Evolutionary conservation across 2,113 vertebrate species (phyloP), one percentile per base, ranked within the genome.

Genomic region (Passer domesticus): DNA sequence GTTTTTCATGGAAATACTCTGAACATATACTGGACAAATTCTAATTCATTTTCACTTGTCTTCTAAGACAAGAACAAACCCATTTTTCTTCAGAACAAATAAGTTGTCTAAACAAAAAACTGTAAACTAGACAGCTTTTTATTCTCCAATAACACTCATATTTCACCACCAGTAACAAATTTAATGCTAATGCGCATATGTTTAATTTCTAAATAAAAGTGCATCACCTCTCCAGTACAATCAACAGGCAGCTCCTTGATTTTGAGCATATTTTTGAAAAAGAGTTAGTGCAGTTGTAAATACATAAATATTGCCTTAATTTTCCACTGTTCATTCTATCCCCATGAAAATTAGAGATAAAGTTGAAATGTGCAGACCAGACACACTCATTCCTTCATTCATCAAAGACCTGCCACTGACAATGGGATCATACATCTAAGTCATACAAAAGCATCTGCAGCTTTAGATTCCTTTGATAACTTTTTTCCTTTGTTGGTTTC

Each of bases 171-270:
- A 85, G 20, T 52, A 92, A 69, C 58, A 66, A 46, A 89, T 86
- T 62, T 83, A 77, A 73, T 30, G 19, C n/a, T 84, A 73, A 35
- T 2, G 21, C 62, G 5, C 35, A 75, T 79, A 82, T 70, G 6
- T 16, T 78, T 78, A 46, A 92, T 93, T 94, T 91, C 63, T 67
- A 85, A 83, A 69, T 69, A 93, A 69, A 87, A 91, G 41, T 30
- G 15, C 25, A 81, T 60, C 39, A 74, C 41, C 52, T 82, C 75
- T 87, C 87, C 52, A 64, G 28, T n/a, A 68, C 60, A 68, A 70
- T 84, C 89, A 94, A 35, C 9, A 82, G 10, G 58, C 37, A 67
- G 37, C 7, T 30, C 62, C 53, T 63, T 87, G 56, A 80, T 33
- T 73, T 44, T 3, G 8, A 89, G 63, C 11, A 24, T 22, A 47